These are phyloP conservation scores for Tetraneura akinire DNA, from an alignment of 1,140 invertebrate genomes.

Conservation along the genomic window DNA sequence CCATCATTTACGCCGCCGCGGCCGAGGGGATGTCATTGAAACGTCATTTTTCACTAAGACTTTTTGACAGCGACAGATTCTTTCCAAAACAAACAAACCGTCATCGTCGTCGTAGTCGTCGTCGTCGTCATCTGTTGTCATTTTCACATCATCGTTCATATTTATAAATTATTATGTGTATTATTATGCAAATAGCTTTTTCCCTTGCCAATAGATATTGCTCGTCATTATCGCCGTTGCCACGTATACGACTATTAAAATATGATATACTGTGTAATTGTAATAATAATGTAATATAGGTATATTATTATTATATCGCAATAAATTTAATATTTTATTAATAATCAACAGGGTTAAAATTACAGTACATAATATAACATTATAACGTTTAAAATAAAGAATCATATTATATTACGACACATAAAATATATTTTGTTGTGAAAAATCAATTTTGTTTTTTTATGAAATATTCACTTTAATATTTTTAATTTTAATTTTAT, in stretches of 20 bases:
- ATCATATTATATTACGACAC: no score
- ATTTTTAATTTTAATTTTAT: no score
- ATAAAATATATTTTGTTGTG: no score
- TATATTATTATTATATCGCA: no score
- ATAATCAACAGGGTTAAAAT: no score
- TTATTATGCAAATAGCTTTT: conserved; percentile 35
- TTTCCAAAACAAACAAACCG: conserved; percentile 46
- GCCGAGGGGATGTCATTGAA: conserved; percentile 18
- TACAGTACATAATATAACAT: no score
- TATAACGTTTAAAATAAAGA: no score
- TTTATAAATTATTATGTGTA: conserved; percentile 27
- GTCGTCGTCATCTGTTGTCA: not conserved
- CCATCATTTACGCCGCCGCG: conserved; percentile 1
- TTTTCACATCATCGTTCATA: conserved; percentile 44
- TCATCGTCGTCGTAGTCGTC: not conserved
- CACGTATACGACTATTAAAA: not conserved
- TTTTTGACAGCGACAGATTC: conserved; percentile 50
- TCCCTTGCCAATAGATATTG: not conserved
- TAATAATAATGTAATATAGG: no score
- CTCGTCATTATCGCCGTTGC: not conserved
- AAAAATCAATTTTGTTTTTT: no score
- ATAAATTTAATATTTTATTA: no score
- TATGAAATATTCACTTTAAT: no score
- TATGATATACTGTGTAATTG: no score
- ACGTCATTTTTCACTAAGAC: conserved; percentile 39